phyloP scores from a whole-genome alignment of 2,797 vertebrate species.

The Lates japonicus region DNA sequence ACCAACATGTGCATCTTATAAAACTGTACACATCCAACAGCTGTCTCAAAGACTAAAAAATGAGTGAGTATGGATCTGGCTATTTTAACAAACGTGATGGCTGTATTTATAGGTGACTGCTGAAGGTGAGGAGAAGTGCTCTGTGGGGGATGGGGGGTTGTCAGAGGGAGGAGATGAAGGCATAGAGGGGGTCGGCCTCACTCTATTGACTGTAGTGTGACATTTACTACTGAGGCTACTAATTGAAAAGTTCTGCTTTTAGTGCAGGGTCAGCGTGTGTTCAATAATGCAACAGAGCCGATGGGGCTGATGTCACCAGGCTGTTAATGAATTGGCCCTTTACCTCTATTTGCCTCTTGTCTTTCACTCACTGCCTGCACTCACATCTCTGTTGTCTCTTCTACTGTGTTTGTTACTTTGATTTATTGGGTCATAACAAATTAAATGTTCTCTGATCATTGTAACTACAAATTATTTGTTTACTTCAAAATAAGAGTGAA shows the following conservation, averaged over 20 bases:
- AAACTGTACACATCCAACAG: slow-evolving; percentile 16
- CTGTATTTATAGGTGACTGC: slow-evolving; percentile 22
- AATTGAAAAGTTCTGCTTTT: slow-evolving; percentile 85
- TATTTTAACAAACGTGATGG: slow-evolving; percentile 14
- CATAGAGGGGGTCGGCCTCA: slow-evolving; percentile 45
- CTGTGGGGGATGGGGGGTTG: slow-evolving; percentile 3
- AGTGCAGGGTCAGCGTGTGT: slow-evolving; percentile 80
- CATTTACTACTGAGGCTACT: slow-evolving; percentile 79
- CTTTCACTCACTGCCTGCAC: slow-evolving; percentile 32
- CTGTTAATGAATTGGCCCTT: slow-evolving; percentile 73
- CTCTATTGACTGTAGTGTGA: slow-evolving; percentile 74
- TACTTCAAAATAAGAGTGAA: not conserved
- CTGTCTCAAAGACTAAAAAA: not conserved
- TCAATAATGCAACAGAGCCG: slow-evolving; percentile 81
- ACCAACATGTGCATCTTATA: slow-evolving; percentile 21
- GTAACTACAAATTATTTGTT: not conserved
- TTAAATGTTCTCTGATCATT: not conserved
- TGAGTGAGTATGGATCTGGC: not conserved
- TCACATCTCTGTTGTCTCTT: slow-evolving; percentile 11
- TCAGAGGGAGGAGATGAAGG: slow-evolving; percentile 28
- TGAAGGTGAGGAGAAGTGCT: slow-evolving; percentile 34
- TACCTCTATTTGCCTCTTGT: slow-evolving; percentile 35
- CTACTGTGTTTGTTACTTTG: not conserved
- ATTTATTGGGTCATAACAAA: not conserved
- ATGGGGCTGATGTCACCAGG: slow-evolving; percentile 65